A percentile compares a stretch with the other conserved stretches of the same genome.
Evolutionary conservation across 2,888 invertebrate genomes (phyloP).

Genomic region (Limulus polyphemus): DNA sequence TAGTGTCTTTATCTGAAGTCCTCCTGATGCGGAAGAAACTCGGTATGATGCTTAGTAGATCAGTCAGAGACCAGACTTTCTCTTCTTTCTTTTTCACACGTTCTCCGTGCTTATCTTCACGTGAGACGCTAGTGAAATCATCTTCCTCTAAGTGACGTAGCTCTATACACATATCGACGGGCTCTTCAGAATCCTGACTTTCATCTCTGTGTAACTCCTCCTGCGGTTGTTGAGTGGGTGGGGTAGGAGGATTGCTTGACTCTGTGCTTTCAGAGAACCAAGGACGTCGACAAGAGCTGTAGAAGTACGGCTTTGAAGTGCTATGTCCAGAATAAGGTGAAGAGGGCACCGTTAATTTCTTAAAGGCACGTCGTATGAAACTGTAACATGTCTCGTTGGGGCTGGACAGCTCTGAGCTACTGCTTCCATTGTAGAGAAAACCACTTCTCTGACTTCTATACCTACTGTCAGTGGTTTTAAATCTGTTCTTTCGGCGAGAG

Average conservation of each 20-base stretch:
- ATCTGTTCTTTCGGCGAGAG: conserved; percentile 13
- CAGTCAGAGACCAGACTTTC: conserved; percentile 17
- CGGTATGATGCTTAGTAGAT: conserved; percentile 23
- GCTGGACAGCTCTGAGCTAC: conserved; percentile 75
- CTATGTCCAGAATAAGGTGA: background rate
- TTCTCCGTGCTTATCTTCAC: background rate
- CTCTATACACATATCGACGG: conserved; percentile 75
- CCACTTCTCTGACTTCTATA: conserved; percentile 11
- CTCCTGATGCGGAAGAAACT: conserved; percentile 15
- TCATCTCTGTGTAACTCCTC: conserved; percentile 23
- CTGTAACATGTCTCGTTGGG: conserved; percentile 90
- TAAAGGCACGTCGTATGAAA: conserved; percentile 73
- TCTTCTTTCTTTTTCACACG: background rate
- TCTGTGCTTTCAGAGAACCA: conserved; percentile 22
- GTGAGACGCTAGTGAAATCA: conserved; percentile 5
- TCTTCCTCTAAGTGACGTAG: conserved; percentile 55
- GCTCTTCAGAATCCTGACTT: conserved; percentile 41
- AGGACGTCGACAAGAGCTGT: conserved; percentile 20
- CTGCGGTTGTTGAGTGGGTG: background rate
- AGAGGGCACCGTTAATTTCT: conserved; percentile 32
- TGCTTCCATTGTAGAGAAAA: conserved; percentile 37
- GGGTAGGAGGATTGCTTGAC: conserved; percentile 9
- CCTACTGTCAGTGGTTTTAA: conserved; percentile 19
- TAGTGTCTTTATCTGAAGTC: conserved; percentile 15
- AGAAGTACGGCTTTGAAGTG: conserved; percentile 17